Conservation (phyloP, 2,888 invertebrate genomes). For the Cheiracanthium punctorium region DNA sequence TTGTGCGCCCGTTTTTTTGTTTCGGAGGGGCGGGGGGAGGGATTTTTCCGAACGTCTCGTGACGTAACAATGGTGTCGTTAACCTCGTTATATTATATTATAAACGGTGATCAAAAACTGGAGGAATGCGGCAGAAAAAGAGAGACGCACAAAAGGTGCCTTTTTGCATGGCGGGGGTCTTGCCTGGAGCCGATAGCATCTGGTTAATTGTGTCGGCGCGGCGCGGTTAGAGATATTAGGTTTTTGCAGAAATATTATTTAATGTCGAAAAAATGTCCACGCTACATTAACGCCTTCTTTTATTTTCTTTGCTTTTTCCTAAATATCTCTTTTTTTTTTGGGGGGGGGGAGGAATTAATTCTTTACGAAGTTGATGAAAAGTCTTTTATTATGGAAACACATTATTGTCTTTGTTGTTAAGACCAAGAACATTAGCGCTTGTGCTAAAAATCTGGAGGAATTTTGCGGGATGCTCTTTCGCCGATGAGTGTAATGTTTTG, state of each 20-base stretch:
- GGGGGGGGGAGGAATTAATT: too few species aligned
- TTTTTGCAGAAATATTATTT: slow-evolving; percentile 1
- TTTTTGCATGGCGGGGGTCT: background rate
- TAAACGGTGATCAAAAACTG: slow-evolving; percentile 48
- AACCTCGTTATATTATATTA: slow-evolving; percentile 58
- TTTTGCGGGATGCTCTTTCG: too few species aligned
- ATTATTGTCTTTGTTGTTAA: too few species aligned
- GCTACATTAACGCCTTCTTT: background rate
- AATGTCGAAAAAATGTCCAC: background rate
- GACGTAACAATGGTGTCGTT: slow-evolving; percentile 62
- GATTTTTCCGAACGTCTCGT: slow-evolving; percentile 46
- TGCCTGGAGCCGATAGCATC: background rate
- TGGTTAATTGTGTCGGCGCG: slow-evolving; percentile 4
- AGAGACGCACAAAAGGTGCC: slow-evolving; percentile 39
- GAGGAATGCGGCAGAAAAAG: slow-evolving; percentile 7
- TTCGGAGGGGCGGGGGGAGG: too few species aligned
- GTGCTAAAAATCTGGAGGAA: too few species aligned
- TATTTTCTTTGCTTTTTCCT: too few species aligned
- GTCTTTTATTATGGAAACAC: too few species aligned
- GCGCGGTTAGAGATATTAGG: background rate
- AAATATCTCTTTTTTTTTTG: too few species aligned
- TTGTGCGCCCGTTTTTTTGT: slow-evolving; percentile 37
- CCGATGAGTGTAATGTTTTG: too few species aligned
- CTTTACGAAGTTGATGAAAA: too few species aligned
- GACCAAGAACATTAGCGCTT: too few species aligned